Conservation (phyloP, 2,797 vertebrate genomes). For the Eutrigla gurnardus region DNA sequence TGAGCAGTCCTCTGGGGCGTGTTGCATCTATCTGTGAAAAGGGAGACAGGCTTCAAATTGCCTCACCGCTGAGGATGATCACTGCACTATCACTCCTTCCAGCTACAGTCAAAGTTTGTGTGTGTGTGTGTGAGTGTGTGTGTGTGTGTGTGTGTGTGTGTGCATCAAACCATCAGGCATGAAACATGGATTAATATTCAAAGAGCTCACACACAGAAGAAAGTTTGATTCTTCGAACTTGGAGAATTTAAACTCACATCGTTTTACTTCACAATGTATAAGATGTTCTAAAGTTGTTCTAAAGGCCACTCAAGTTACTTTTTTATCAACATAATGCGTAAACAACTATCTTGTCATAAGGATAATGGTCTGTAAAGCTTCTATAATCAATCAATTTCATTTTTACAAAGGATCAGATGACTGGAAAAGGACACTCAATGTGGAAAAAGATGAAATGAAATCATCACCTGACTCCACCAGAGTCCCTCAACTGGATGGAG, state of each 20-base stretch:
- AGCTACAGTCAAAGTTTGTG: slow-evolving; percentile 53
- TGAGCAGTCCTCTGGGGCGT: slow-evolving; percentile 61
- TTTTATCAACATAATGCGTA: not conserved
- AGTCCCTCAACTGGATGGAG: too few relatives aligned
- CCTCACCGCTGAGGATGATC: slow-evolving; percentile 65
- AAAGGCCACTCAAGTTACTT: not conserved
- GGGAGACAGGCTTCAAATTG: slow-evolving; percentile 68
- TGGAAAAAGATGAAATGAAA: not conserved
- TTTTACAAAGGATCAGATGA: not conserved
- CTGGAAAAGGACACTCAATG: not conserved
- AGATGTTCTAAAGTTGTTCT: not conserved
- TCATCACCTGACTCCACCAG: not conserved
- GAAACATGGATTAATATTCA: slow-evolving; percentile 9
- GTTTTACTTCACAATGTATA: not conserved
- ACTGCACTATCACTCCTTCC: slow-evolving; percentile 62
- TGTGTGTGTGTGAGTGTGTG: slow-evolving; percentile 33
- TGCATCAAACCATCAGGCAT: slow-evolving; percentile 17
- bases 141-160: slow-evolving; percentile 29
- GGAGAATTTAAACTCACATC: not conserved
- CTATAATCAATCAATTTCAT: not conserved
- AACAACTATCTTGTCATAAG: not conserved
- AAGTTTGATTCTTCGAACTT: slow-evolving; percentile 3
- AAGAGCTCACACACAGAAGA: not conserved
- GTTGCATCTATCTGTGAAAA: slow-evolving; percentile 64
- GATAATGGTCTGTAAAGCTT: not conserved